Percentiles rank a stretch among this genome's conserved stretches.
These are phyloP conservation scores for Neomicropteryx cornuta DNA, from an alignment of 1,140 invertebrate species.

Conservation along the genomic window DNA sequence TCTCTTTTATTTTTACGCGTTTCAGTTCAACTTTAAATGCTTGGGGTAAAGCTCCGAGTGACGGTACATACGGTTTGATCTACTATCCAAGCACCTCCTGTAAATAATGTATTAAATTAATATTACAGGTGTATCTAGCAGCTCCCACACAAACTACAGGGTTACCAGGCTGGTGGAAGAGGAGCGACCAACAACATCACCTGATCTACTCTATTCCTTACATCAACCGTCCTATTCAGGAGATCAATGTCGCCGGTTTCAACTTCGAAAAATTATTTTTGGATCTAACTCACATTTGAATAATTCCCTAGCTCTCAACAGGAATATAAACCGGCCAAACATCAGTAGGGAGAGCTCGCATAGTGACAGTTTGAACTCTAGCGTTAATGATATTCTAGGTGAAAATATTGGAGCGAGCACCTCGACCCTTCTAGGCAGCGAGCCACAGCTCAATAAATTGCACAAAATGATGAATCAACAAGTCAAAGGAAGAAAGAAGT, in stretches of 20 bases:
- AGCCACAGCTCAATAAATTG: slow-evolving; percentile 7
- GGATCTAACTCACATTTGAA: slow-evolving; percentile 9
- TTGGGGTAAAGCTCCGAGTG: too few species aligned
- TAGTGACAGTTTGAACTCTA: neutral
- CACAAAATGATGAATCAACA: neutral
- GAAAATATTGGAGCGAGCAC: too few species aligned
- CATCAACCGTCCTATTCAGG: slow-evolving; percentile 4
- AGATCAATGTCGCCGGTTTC: neutral
- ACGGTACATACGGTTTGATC: too few species aligned
- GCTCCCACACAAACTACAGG: slow-evolving; percentile 1
- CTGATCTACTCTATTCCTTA: slow-evolving; percentile 5
- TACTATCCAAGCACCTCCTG: too few species aligned
- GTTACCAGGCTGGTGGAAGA: slow-evolving; percentile 5
- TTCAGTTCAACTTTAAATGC: too few species aligned
- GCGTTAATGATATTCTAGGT: too few species aligned
- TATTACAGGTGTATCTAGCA: neutral
- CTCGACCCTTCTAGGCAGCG: slow-evolving; percentile 5
- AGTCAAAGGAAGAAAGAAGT: slow-evolving; percentile 6
- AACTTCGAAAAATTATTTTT: slow-evolving; percentile 7
- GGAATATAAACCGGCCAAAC: neutral
- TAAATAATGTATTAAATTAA: too few species aligned
- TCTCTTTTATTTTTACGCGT: too few species aligned
- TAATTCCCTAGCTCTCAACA: slow-evolving; percentile 1
- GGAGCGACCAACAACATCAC: slow-evolving; percentile 1
- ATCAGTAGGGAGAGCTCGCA: neutral